These are phyloP conservation scores for Cheilosia soror DNA, from an alignment of 2,888 invertebrate species.

Conservation along the genomic window DNA sequence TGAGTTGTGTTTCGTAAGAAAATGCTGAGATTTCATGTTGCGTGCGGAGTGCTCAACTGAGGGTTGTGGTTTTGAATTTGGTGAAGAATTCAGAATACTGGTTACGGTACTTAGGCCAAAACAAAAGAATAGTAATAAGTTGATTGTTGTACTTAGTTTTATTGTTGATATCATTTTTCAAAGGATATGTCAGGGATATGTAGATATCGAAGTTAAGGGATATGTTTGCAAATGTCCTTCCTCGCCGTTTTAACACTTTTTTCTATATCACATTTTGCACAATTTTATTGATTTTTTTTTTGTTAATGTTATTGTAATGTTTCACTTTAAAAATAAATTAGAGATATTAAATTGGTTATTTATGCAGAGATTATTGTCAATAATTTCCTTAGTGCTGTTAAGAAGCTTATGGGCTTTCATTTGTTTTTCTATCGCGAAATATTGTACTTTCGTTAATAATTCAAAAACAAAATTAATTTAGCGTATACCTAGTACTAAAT, in stretches of 20 bases:
- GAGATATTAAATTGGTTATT: background rate
- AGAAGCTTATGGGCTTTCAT: too few relatives aligned
- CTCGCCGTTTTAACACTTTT: background rate
- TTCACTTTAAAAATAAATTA: background rate
- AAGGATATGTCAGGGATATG: constrained; percentile 48
- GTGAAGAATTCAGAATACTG: constrained; percentile 44
- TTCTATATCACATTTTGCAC: constrained; percentile 23
- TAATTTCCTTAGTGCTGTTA: background rate
- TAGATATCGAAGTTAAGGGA: constrained; percentile 2
- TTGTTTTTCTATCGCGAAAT: background rate
- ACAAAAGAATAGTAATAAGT: constrained; percentile 50
- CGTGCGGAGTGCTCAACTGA: constrained; percentile 39
- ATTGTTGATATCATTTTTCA: constrained; percentile 48
- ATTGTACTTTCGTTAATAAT: too few relatives aligned
- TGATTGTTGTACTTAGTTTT: constrained; percentile 18
- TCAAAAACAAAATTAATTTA: too few relatives aligned
- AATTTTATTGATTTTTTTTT: background rate
- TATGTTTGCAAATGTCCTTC: constrained; percentile 1
- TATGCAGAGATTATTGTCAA: background rate
- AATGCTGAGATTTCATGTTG: constrained; percentile 43
- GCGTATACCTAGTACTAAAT: too few relatives aligned
- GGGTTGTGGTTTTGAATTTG: constrained; percentile 23
- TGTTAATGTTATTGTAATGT: background rate
- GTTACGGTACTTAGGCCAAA: constrained; percentile 51
- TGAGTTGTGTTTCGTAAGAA: constrained; percentile 39